These are phyloP conservation scores for Nothocercus nigrocapillus DNA, from an alignment of 2,113 vertebrate genomes.

Conservation along the genomic window DNA sequence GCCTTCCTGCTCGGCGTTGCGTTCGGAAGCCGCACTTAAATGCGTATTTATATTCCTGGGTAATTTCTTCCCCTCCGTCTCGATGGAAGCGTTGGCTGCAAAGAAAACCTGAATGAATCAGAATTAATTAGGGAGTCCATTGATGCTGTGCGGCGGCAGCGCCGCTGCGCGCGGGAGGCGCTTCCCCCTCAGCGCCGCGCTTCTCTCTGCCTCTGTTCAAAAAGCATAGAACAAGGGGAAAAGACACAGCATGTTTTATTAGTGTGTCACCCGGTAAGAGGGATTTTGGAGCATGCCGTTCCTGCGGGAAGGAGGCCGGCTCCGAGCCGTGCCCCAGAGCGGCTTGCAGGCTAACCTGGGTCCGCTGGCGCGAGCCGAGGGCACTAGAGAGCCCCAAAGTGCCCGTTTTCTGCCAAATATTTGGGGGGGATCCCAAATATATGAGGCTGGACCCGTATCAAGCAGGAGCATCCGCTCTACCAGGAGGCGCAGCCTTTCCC, in stretches of 20 bases:
- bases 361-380: constrained; percentile 20
- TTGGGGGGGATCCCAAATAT: too few species aligned
- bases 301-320: constrained; percentile 57
- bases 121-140: constrained; percentile 53
- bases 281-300: constrained; percentile 43
- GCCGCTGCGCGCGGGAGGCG: background rate
- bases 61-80: constrained; percentile 10
- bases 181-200: constrained; percentile 25
- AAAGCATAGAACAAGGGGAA: too few species aligned
- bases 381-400: background rate
- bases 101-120: constrained; percentile 44
- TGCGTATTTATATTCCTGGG: constrained; percentile 35
- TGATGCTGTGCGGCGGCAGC: constrained; percentile 14
- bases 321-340: constrained; percentile 32
- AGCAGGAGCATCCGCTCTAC: background rate
- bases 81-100: constrained; percentile 42
- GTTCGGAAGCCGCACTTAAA: constrained; percentile 10
- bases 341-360: constrained; percentile 53
- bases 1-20: constrained; percentile 53
- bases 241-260: background rate
- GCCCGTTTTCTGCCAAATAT: too few species aligned
- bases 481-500: too few species aligned
- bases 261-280: constrained; percentile 1
- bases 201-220: background rate
- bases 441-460: background rate